Base-by-base conservation (phyloP, 2,797 vertebrate genomes). In the Kryptolebias ocellatus region DNA sequence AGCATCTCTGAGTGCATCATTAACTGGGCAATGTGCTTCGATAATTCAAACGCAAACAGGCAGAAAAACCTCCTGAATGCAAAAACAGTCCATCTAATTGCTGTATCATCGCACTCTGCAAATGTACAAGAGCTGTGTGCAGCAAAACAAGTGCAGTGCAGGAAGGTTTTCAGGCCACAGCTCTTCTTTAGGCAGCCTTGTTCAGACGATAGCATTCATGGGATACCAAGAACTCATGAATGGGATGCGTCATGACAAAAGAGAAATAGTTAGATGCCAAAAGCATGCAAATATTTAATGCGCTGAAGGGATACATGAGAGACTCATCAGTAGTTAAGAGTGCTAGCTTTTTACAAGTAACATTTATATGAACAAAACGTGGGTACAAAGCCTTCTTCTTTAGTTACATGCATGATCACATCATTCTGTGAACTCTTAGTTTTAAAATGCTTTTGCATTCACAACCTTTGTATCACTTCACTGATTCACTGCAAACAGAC, bases 11-110 rank as follows among this genome's bases (percentile, higher is more conserved):
- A 75, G 47, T 64, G 51, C 59, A 54, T 66, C 45, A 63, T 79
- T 71, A 75, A 71, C 17, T 49, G 28, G 0, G 7, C 1, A 76
- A 76, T 67, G 45, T 60, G 0, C 0, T 50, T 53, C 6, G 4
- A 50, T 60, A 28, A 50, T 78, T 83, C 58, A 70, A 72, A 66
- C 20, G 67, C 29, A 29, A 39, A 59, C 42, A 27, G 12, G 31
- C 39, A 49, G 17, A 56, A 55, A 24, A 63, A 57, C 2, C 15
- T 64, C n/a, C 54, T 61, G 37, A 59, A 18, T 60, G 24, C 4
- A 68, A 24, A 44, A 17, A 63, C 44, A 54, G 29, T 60, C 16
- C 42, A 18, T 62, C 11, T 74, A 31, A 61, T 57, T 61, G 60
- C 37, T 53, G 8, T 27, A 39, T 45, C 45, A 45, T 59, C 11